phyloP scores from a whole-genome alignment of 2,888 invertebrate species.

The Pycnomerus fuliginosus region DNA sequence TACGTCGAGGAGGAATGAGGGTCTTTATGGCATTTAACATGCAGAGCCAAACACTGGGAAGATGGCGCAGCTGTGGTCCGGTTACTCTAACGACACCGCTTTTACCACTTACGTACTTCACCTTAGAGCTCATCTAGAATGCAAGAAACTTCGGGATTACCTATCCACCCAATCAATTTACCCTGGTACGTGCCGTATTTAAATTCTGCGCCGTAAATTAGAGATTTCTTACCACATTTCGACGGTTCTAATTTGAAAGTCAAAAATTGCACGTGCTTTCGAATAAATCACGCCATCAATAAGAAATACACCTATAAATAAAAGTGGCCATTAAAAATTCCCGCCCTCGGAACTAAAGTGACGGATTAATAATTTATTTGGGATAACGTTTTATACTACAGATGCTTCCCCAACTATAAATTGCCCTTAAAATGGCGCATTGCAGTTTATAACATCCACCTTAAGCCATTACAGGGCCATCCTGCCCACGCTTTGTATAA shows the following conservation, averaged over 20 bases:
- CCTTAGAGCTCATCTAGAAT: too few species aligned
- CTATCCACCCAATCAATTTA: conserved; percentile 7
- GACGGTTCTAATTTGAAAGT: conserved; percentile 6
- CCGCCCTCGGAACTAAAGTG: conserved; percentile 23
- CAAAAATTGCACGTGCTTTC: conserved; percentile 11
- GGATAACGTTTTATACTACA: conserved; percentile 32
- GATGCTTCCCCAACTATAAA: conserved; percentile 35
- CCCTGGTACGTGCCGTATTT: conserved; percentile 9
- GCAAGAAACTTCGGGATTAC: too few species aligned
- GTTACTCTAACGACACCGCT: background rate
- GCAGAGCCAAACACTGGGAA: background rate
- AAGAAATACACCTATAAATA: conserved; percentile 6
- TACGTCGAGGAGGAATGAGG: too few species aligned
- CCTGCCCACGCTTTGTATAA: conserved; percentile 3
- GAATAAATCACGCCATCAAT: conserved; percentile 12
- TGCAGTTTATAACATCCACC: conserved; percentile 33
- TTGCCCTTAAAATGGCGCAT: conserved; percentile 32
- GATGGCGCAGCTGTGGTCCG: background rate
- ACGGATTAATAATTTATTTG: conserved; percentile 36
- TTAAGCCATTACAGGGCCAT: conserved; percentile 19
- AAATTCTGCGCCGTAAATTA: conserved; percentile 7
- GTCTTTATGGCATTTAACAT: background rate
- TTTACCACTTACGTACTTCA: background rate
- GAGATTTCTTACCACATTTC: conserved; percentile 3
- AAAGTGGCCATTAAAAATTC: conserved; percentile 7